phyloP scores from a whole-genome alignment of 2,888 invertebrate genomes.

The Drosophila maculinotata region DNA sequence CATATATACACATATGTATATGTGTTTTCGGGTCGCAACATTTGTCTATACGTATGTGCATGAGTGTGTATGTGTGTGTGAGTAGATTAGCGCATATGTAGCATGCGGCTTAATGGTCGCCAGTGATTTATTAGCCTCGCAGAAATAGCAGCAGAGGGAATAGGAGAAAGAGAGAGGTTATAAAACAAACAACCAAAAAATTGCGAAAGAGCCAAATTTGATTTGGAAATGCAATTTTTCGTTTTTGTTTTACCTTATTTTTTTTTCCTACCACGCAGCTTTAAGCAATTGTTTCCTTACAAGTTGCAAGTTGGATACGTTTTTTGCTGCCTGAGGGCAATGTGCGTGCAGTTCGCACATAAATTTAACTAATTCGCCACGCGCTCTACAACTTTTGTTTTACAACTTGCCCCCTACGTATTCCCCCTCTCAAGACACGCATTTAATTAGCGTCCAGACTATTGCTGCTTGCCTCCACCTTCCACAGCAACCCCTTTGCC shows the following conservation, averaged over 20 bases:
- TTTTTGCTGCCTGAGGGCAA: slow-evolving; percentile 30
- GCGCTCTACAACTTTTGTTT: slow-evolving; percentile 6
- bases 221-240: slow-evolving; percentile 58
- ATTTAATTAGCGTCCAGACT: slow-evolving; percentile 59
- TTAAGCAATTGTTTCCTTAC: slow-evolving; percentile 32
- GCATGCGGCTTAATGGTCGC: slow-evolving; percentile 73
- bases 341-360: slow-evolving; percentile 61
- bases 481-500: slow-evolving; percentile 5
- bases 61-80: slow-evolving; percentile 34
- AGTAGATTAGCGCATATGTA: slow-evolving; percentile 75
- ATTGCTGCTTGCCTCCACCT: slow-evolving; percentile 7
- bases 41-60: slow-evolving; percentile 23
- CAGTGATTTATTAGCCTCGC: slow-evolving; percentile 66
- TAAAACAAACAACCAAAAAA: slow-evolving; percentile 14
- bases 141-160: slow-evolving; percentile 20
- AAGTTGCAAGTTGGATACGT: slow-evolving; percentile 38
- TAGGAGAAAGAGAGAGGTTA: slow-evolving; percentile 3
- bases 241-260: not conserved
- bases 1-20: slow-evolving; percentile 1
- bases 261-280: slow-evolving; percentile 8
- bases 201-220: slow-evolving; percentile 40
- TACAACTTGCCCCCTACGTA: slow-evolving; percentile 11
- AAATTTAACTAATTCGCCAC: slow-evolving; percentile 60
- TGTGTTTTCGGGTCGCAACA: slow-evolving; percentile 44
- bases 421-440: slow-evolving; percentile 14